Evolutionary conservation across 92 coral and sea anemone species (phyloP).

Genomic region (Palythoa grandis): DNA sequence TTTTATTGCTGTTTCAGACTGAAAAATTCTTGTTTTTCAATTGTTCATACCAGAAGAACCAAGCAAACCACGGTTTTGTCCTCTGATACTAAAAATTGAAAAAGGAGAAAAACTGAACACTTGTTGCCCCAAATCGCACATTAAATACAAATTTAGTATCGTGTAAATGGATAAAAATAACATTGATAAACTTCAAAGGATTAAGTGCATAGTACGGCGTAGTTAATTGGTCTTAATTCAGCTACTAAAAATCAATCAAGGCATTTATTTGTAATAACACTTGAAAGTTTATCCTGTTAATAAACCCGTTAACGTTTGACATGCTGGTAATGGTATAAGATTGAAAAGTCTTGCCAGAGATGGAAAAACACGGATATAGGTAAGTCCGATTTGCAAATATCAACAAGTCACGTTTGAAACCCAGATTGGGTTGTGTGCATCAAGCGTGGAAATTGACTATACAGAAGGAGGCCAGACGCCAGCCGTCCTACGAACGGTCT

Average conservation of each 20-base stretch:
- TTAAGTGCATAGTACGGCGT: slow-evolving; percentile 38
- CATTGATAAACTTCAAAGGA: slow-evolving; percentile 36
- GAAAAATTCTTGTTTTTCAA: slow-evolving; percentile 38
- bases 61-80: slow-evolving; percentile 16
- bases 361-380: neutral
- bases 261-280: slow-evolving; percentile 44
- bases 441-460: slow-evolving; percentile 36
- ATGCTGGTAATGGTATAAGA: slow-evolving; percentile 1
- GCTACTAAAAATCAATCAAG: slow-evolving; percentile 52
- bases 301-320: slow-evolving; percentile 47
- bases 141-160: neutral
- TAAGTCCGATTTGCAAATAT: neutral
- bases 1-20: slow-evolving; percentile 56
- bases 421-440: slow-evolving; percentile 43
- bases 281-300: slow-evolving; percentile 49
- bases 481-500: slow-evolving; percentile 32
- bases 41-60: slow-evolving; percentile 14
- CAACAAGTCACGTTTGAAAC: slow-evolving; percentile 1
- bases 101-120: neutral
- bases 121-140: neutral
- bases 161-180: slow-evolving; percentile 25
- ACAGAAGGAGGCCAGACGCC: slow-evolving; percentile 40
- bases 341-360: neutral
- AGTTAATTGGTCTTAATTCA: slow-evolving; percentile 49
- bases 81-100: slow-evolving; percentile 1